Evolutionary conservation across 2,888 invertebrate species (phyloP).

Genomic region (Siphlonurus alternatus): DNA sequence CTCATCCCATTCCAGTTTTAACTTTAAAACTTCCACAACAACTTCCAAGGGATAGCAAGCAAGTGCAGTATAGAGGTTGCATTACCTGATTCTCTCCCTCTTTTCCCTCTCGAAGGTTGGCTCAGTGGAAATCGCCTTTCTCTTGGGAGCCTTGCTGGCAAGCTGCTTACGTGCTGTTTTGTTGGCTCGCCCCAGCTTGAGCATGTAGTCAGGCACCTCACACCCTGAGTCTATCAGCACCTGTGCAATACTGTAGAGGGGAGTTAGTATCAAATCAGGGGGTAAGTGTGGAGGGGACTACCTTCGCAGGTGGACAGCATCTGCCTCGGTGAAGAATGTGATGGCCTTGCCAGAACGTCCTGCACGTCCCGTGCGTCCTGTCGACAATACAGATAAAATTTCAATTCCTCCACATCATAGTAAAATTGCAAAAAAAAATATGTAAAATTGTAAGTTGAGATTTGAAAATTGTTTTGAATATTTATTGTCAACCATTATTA

Average conservation of each 20-base stretch:
- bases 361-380: slow-evolving; percentile 84
- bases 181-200: slow-evolving; percentile 50
- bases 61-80: too few species aligned
- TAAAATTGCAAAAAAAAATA: background rate
- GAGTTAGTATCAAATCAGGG: slow-evolving; percentile 11
- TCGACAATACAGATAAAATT: slow-evolving; percentile 21
- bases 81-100: slow-evolving; percentile 11
- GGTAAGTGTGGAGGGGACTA: slow-evolving; percentile 27
- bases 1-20: too few species aligned
- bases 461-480: background rate
- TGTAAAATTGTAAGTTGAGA: background rate
- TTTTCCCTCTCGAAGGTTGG: slow-evolving; percentile 26
- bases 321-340: slow-evolving; percentile 86
- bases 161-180: slow-evolving; percentile 41
- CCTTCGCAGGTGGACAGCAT: slow-evolving; percentile 72
- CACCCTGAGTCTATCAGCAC: slow-evolving; percentile 85
- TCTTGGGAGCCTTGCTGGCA: slow-evolving; percentile 39
- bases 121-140: slow-evolving; percentile 48
- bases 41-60: too few species aligned
- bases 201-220: slow-evolving; percentile 80
- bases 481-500: background rate
- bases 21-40: too few species aligned
- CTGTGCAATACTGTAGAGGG: slow-evolving; percentile 66
- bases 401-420: too few species aligned
- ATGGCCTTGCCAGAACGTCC: slow-evolving; percentile 76